A percentile compares a stretch with the other conserved stretches of the same genome.
phyloP scores from a whole-genome alignment of 2,113 vertebrate genomes.

The Salvelinus alpinus region DNA sequence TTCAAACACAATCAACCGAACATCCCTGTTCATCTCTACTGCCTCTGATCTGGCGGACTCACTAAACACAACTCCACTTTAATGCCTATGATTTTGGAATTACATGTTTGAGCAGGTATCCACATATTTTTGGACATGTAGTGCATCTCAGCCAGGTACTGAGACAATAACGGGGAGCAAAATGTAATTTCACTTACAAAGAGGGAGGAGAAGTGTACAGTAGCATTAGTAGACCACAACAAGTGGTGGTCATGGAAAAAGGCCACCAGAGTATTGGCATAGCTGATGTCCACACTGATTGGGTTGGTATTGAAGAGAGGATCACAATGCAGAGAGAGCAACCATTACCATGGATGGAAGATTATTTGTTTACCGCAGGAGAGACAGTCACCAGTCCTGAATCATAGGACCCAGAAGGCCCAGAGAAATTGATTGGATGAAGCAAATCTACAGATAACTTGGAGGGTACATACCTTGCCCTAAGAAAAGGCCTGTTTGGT shows the following conservation, averaged over 20 bases:
- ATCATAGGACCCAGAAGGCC: slow-evolving; percentile 38
- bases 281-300: slow-evolving; percentile 43
- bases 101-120: too few species aligned
- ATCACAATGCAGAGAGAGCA: slow-evolving; percentile 25
- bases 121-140: too few species aligned
- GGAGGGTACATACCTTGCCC: slow-evolving; percentile 71
- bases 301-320: slow-evolving; percentile 39
- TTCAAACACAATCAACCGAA: too few species aligned
- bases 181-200: neutral
- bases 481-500: slow-evolving; percentile 51
- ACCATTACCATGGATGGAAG: slow-evolving; percentile 12
- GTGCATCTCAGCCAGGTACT: neutral
- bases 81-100: too few species aligned
- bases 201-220: neutral
- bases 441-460: slow-evolving; percentile 21
- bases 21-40: too few species aligned
- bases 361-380: slow-evolving; percentile 16
- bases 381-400: slow-evolving; percentile 37
- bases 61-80: too few species aligned
- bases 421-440: slow-evolving; percentile 60
- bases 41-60: too few species aligned
- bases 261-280: slow-evolving; percentile 7
- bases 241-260: neutral
- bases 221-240: neutral
- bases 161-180: neutral